Evolutionary conservation across 2,797 vertebrate genomes (phyloP).

Genomic region (Gephyroberyx darwinii): DNA sequence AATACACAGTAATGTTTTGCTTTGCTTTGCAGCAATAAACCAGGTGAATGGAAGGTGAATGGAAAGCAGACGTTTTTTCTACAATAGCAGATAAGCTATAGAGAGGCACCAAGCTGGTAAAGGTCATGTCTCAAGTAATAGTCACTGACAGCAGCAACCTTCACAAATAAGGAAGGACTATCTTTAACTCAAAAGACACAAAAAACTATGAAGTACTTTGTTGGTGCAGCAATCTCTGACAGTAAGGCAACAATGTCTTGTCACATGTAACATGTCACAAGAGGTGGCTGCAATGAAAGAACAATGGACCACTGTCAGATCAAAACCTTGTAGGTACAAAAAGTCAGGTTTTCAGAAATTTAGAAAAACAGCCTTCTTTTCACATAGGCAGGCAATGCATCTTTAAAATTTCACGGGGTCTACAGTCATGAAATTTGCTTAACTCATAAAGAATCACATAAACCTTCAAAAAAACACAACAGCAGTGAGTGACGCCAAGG

Average conservation of each 20-base stretch:
- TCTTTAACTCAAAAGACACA: neutral
- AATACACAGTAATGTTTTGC: no score
- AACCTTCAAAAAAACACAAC: no score
- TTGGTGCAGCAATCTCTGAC: neutral
- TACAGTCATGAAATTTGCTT: neutral
- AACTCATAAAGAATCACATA: neutral
- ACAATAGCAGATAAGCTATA: neutral
- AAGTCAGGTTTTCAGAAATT: no score
- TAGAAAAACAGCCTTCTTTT: no score
- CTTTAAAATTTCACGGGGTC: conserved; percentile 9
- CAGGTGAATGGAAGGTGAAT: no score
- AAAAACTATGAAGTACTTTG: neutral
- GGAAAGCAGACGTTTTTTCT: neutral
- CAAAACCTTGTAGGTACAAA: neutral
- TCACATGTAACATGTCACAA: conserved; percentile 28
- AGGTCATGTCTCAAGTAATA: conserved; percentile 44
- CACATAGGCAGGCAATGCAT: neutral
- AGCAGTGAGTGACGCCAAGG: no score
- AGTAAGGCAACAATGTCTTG: neutral
- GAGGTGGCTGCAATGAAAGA: conserved; percentile 3
- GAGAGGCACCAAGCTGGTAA: conserved; percentile 3
- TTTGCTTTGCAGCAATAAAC: no score
- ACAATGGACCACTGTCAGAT: neutral
- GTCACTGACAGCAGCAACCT: conserved; percentile 26
- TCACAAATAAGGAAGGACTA: conserved; percentile 12